Evolutionary conservation across 1,140 invertebrate genomes (phyloP).

Genomic region (Zelostemma sp.): DNA sequence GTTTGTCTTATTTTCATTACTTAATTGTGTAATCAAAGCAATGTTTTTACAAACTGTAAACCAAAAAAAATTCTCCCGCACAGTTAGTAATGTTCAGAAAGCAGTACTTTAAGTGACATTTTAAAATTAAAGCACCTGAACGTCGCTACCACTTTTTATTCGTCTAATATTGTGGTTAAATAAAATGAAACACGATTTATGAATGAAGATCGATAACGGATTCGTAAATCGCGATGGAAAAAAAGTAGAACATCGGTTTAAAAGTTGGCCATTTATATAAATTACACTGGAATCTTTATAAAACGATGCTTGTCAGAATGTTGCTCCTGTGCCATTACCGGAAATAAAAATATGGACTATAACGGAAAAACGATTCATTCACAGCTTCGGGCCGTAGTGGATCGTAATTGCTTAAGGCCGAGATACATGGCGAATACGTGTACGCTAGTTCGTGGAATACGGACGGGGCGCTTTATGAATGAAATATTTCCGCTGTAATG

Average conservation of each 20-base stretch:
- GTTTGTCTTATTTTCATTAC: no score
- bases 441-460: constrained; percentile 34
- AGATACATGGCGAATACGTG: constrained; percentile 22
- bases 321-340: not conserved
- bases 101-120: no score
- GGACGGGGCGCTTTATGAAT: constrained; percentile 38
- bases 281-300: no score
- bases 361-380: constrained; percentile 50
- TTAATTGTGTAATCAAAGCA: no score
- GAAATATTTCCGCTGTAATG: constrained; percentile 46
- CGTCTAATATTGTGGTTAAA: not conserved
- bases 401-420: constrained; percentile 38
- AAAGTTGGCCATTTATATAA: no score
- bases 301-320: not conserved
- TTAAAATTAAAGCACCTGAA: not conserved
- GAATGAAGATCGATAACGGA: not conserved
- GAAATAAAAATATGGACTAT: constrained; percentile 33
- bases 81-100: no score
- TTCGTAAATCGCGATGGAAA: not conserved
- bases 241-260: not conserved
- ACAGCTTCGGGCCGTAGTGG: constrained; percentile 41
- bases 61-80: no score
- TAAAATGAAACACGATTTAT: not conserved
- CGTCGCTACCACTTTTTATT: no score
- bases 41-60: no score